phyloP scores from a whole-genome alignment of 2,888 invertebrate species.

The Nemotelus pantherinus region DNA sequence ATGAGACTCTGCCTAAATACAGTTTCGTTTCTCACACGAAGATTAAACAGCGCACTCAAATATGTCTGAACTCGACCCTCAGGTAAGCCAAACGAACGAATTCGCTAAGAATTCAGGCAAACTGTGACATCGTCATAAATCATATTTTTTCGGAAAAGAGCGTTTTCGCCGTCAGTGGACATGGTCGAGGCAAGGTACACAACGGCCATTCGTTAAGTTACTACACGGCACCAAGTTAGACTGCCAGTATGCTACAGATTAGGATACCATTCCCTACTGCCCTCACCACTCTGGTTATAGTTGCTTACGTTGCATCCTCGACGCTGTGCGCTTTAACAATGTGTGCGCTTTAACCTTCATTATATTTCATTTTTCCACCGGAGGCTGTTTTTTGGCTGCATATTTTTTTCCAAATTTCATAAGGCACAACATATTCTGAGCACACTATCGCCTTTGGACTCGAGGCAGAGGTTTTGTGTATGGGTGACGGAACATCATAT shows the following conservation, averaged over 20 bases:
- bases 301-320: conserved; percentile 11
- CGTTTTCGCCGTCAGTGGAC: conserved; percentile 22
- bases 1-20: conserved; percentile 29
- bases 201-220: conserved; percentile 47
- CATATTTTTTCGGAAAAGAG: conserved; percentile 48
- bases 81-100: conserved; percentile 30
- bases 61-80: conserved; percentile 28
- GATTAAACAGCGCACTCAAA: conserved; percentile 17
- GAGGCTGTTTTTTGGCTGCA: conserved; percentile 47
- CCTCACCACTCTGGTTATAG: neutral
- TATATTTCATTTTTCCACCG: conserved; percentile 51
- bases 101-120: conserved; percentile 42
- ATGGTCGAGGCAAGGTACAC: conserved; percentile 29
- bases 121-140: conserved; percentile 47
- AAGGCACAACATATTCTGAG: conserved; percentile 42
- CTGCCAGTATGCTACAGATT: conserved; percentile 18
- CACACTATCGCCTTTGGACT: conserved; percentile 4
- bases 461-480: neutral
- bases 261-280: conserved; percentile 12
- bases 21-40: conserved; percentile 16
- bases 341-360: conserved; percentile 49
- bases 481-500: neutral
- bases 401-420: conserved; percentile 29
- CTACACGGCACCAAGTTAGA: conserved; percentile 19
- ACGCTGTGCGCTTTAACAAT: conserved; percentile 21